Base-by-base conservation (phyloP, 2,888 invertebrate species). In the Acronicta leporina region DNA sequence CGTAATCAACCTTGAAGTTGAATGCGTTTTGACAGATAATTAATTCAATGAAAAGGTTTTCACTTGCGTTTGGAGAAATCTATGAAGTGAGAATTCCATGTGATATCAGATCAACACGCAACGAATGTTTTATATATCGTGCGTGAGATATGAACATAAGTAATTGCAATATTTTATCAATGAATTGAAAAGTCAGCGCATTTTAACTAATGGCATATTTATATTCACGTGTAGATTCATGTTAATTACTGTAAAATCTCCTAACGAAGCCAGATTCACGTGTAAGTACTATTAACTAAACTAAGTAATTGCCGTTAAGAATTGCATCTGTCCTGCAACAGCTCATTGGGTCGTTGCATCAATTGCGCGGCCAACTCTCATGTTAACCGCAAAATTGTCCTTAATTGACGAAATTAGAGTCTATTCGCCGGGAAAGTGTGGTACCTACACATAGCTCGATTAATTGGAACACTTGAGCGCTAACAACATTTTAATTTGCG, bases 311-410 rank as follows among this genome's bases (percentile, higher is more conserved):
- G 87, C 83, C 92, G 84, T 89, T 81, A 81, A 86, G 79, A 91
- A 94, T 92, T 91, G 90, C 92, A 92, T 87, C 82, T 83, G 85
- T 82, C 83, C 80, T 88, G 88, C 87, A 87, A 75, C 79, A 80
- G 71, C 72, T 79, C 68, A 78, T 81, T 89, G 88, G 87, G 71
- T 79, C 73, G 79, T 80, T 89, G 90, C 89, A 89, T 84, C 87
- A 90, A 88, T 90, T 88, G 87, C 63, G 76, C 71, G 76, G 50
- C 60, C 49, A 69, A 73, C 81, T 84, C 81, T 80, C 80, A 84
- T 87, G 84, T 74, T 73, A 83, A 84, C 81, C 89, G 86, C 85
- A 81, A 89, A 91, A 93, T 92, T 94, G 92, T 84, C 89, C 92
- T 87, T 85, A 93, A 94, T 94, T 92, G 86, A 82, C 81, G 83